Percentiles rank a stretch among this genome's conserved stretches.
These are phyloP conservation scores for Rambutsinella grinnellia DNA, from an alignment of 2,888 invertebrate species.

Conservation along the genomic window DNA sequence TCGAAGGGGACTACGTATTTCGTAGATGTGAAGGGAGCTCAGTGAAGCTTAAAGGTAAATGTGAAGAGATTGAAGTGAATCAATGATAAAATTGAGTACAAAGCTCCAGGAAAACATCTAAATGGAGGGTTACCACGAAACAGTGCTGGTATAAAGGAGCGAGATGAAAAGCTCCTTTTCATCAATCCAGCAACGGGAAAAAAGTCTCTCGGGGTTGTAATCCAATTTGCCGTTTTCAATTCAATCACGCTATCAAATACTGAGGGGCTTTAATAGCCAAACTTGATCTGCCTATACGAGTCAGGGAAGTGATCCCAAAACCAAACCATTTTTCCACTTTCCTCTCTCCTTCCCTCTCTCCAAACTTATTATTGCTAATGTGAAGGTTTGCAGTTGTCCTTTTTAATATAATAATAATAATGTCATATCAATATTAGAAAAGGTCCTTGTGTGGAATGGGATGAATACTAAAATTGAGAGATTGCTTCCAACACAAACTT, in stretches of 20 bases:
- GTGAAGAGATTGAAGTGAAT: constrained; percentile 63
- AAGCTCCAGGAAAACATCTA: constrained; percentile 66
- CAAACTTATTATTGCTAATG: background rate
- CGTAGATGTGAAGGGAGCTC: too few species aligned
- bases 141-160: constrained; percentile 34
- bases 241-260: constrained; percentile 66
- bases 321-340: constrained; percentile 5
- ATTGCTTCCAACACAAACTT: constrained; percentile 26
- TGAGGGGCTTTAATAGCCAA: constrained; percentile 60
- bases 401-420: background rate
- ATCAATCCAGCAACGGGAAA: constrained; percentile 66
- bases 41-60: constrained; percentile 56
- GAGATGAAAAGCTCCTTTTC: constrained; percentile 64
- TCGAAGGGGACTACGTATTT: too few species aligned
- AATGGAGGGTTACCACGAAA: constrained; percentile 55
- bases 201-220: constrained; percentile 67
- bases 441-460: background rate
- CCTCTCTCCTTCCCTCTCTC: too few species aligned
- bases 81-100: constrained; percentile 66
- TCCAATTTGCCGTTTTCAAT: constrained; percentile 67
- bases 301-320: background rate
- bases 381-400: background rate
- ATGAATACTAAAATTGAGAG: constrained; percentile 2
- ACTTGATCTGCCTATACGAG: background rate
- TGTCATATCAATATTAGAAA: background rate